phyloP scores from a whole-genome alignment of 2,888 invertebrate species.

The Andrena fulva region DNA sequence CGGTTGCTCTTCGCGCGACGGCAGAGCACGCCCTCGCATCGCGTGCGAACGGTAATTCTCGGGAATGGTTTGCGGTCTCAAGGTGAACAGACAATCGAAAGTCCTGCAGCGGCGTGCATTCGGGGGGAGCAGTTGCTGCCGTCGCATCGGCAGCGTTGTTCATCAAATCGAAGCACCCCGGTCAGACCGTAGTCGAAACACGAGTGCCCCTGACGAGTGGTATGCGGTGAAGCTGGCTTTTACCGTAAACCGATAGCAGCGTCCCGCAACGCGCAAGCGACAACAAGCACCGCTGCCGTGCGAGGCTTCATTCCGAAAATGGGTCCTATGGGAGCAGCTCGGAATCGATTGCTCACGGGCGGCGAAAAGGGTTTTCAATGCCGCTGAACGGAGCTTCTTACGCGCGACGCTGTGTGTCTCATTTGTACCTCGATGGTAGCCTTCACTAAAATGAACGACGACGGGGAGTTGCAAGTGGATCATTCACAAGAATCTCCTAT shows the following conservation, averaged over 20 bases:
- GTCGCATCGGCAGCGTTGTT: slow-evolving; percentile 49
- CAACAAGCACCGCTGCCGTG: neutral
- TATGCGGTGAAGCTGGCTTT: slow-evolving; percentile 38
- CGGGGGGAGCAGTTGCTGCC: slow-evolving; percentile 27
- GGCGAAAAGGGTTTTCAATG: too few species aligned
- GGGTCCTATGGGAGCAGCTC: slow-evolving; percentile 13
- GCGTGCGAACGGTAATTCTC: slow-evolving; percentile 32
- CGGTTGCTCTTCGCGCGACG: slow-evolving; percentile 17
- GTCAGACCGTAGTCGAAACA: slow-evolving; percentile 18
- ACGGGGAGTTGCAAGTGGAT: too few species aligned
- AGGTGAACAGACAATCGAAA: slow-evolving; percentile 61
- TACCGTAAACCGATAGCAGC: slow-evolving; percentile 45
- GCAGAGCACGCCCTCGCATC: neutral
- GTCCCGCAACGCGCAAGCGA: slow-evolving; percentile 26
- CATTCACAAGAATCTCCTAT: too few species aligned
- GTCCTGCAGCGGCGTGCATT: slow-evolving; percentile 41
- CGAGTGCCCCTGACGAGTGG: slow-evolving; percentile 14
- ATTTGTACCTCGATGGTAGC: too few species aligned
- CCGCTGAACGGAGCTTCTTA: too few species aligned
- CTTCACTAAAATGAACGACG: too few species aligned
- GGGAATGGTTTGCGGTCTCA: slow-evolving; percentile 51
- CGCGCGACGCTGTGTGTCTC: too few species aligned
- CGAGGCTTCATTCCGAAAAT: slow-evolving; percentile 33
- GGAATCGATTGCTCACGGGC: slow-evolving; percentile 19
- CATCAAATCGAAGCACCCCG: slow-evolving; percentile 46